Base-by-base conservation (phyloP, 2,888 invertebrate species). In the Pteria penguin region DNA sequence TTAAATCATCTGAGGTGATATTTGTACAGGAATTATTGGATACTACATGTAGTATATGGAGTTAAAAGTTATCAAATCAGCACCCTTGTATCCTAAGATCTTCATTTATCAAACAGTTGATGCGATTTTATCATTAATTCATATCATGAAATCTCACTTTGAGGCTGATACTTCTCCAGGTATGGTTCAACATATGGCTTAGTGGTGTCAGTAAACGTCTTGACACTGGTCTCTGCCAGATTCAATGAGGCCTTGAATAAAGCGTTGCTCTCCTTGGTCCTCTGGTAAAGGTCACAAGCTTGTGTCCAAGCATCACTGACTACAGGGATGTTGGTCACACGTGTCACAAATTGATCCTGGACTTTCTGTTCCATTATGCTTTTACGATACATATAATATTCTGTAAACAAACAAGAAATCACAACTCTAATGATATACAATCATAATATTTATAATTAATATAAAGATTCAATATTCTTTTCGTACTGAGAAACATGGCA, bases 301-400 rank as follows among this genome's bases (percentile, higher is more conserved):
- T 95, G 95, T 70, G 94, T 94, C 86, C 96, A 94, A 58, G 96
- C 94, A 52, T 95, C 94, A 89, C 95, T 96, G n/a, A 97, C 95
- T 72, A 97, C 94, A 0, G 97, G 97, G 63, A 97, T 94, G 82
- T 95, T 95, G 14, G 95, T 94, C 60, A 97, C 95, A 81, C 96
- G 94, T 62, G 95, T 94, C 18, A 97, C 94, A 72, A 96, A 95
- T 65, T 87, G 84, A 24, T 87, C 85, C 1, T 85, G 76, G 3
- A 79, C 73, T 76, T 79, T 80, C 73, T 83, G 75, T 79, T 85
- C 74, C 79, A 80, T 81, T 62, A 78, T 80, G 52, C 82, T 78
- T 68, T 79, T 68, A 57, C 86, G 80, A 72, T 87, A 87, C 87
- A 87, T 87, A 24, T 60, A 66, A 26, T 45, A 18, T 18, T 11